These are phyloP conservation scores for Neotoxoptera formosana DNA, from an alignment of 1,140 invertebrate genomes.

Conservation along the genomic window DNA sequence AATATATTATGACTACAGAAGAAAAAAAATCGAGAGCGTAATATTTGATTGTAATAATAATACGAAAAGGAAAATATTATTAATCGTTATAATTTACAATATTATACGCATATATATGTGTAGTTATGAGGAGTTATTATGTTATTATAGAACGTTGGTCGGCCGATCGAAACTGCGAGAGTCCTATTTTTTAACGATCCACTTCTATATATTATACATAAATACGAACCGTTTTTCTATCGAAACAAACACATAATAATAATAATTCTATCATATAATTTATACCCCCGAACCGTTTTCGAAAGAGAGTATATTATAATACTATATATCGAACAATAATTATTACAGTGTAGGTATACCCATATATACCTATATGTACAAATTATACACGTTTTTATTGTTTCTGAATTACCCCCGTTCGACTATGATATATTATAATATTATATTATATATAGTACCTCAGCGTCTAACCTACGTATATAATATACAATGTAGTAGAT, in stretches of 20 bases:
- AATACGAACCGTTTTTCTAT: conserved; percentile 12
- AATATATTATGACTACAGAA: background rate
- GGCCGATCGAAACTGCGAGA: conserved; percentile 6
- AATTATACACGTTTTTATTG: conserved; percentile 53
- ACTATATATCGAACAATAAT: conserved; percentile 16
- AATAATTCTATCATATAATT: conserved; percentile 34
- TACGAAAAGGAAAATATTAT: background rate
- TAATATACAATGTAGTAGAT: conserved; percentile 3
- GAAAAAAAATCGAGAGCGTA: conserved; percentile 20
- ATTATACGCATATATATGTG: background rate
- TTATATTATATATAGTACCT: conserved; percentile 14
- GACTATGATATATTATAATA: conserved; percentile 24
- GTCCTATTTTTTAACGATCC: conserved; percentile 26
- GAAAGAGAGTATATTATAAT: background rate
- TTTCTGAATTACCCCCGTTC: conserved; percentile 40
- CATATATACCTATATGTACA: background rate
- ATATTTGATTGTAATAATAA: background rate
- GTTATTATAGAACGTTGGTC: conserved; percentile 43
- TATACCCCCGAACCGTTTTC: conserved; percentile 40
- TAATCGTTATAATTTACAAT: conserved; percentile 30
- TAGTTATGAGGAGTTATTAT: conserved; percentile 29
- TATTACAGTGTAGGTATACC: background rate
- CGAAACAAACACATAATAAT: conserved; percentile 9
- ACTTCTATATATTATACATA: background rate
- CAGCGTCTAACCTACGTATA: background rate